Percentiles rank a stretch among this genome's conserved stretches.
These are phyloP conservation scores for Luperina testacea DNA, from an alignment of 2,888 invertebrate species.

Conservation along the genomic window DNA sequence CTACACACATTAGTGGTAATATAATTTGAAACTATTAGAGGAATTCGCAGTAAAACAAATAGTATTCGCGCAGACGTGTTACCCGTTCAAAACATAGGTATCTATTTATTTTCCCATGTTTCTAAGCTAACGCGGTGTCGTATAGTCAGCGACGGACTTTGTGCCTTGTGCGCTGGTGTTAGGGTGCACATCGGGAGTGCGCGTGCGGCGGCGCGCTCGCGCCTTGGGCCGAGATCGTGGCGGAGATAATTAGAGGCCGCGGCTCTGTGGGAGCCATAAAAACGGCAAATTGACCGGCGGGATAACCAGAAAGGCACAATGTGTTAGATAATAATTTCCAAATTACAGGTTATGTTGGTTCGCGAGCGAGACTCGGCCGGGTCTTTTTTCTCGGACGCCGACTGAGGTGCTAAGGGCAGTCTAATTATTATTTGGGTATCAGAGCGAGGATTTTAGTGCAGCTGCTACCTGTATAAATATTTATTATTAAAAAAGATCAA, in stretches of 20 bases:
- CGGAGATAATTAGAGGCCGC: constrained; percentile 89
- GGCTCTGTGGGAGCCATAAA: constrained; percentile 90
- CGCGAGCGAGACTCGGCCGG: constrained; percentile 84
- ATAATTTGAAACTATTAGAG: constrained; percentile 80
- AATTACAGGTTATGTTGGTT: constrained; percentile 90
- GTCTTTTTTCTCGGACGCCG: constrained; percentile 86
- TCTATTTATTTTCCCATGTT: constrained; percentile 86
- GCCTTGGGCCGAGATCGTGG: constrained; percentile 88
- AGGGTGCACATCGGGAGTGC: constrained; percentile 64
- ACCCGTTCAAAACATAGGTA: constrained; percentile 79
- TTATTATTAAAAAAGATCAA: constrained; percentile 88
- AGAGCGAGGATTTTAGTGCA: constrained; percentile 88
- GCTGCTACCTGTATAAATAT: constrained; percentile 91
- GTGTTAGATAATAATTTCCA: constrained; percentile 91
- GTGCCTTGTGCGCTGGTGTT: constrained; percentile 60
- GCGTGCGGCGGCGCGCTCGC: constrained; percentile 68
- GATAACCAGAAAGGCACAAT: constrained; percentile 91
- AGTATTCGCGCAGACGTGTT: constrained; percentile 86
- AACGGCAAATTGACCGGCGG: constrained; percentile 91
- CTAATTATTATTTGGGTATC: constrained; percentile 90
- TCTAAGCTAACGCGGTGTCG: constrained; percentile 75
- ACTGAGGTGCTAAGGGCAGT: constrained; percentile 90
- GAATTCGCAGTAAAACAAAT: constrained; percentile 87
- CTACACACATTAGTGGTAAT: constrained; percentile 67
- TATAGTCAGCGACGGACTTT: constrained; percentile 58